phyloP scores from a whole-genome alignment of 2,888 invertebrate genomes.

The Lydus trimaculatus region DNA sequence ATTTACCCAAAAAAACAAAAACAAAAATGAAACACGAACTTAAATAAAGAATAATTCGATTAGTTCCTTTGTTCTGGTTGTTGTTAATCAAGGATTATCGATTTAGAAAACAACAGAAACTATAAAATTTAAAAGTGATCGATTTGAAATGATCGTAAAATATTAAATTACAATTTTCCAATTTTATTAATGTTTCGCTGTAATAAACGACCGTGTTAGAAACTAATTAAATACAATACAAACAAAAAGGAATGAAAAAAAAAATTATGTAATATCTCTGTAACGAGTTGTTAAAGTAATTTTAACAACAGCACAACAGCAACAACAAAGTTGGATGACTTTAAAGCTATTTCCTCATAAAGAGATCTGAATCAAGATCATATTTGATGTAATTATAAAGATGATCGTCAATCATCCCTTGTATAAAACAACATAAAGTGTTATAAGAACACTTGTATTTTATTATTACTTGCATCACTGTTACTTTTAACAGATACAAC shows the following conservation, averaged over 20 bases:
- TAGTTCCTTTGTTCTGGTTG: not conserved
- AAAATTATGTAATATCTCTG: not conserved
- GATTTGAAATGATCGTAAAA: conserved; percentile 1
- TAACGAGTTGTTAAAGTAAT: not conserved
- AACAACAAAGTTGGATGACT: conserved; percentile 7
- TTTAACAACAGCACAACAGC: not conserved
- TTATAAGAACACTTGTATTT: no score
- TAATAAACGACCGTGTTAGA: not conserved
- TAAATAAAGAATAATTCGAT: not conserved
- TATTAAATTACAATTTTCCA: not conserved
- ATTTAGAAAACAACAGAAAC: not conserved
- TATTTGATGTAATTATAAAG: not conserved
- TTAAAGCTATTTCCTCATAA: not conserved
- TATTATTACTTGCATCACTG: conserved; percentile 2
- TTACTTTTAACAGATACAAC: conserved; percentile 7
- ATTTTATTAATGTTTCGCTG: not conserved
- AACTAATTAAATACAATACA: conserved; percentile 3
- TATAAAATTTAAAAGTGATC: not conserved
- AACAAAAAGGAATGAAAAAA: not conserved
- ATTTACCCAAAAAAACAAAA: not conserved
- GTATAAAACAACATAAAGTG: not conserved
- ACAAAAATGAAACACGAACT: no score
- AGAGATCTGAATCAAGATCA: not conserved
- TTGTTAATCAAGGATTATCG: not conserved
- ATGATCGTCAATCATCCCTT: conserved; percentile 6